These are phyloP conservation scores for Germaria angustata DNA, from an alignment of 2,888 invertebrate genomes.

Conservation along the genomic window DNA sequence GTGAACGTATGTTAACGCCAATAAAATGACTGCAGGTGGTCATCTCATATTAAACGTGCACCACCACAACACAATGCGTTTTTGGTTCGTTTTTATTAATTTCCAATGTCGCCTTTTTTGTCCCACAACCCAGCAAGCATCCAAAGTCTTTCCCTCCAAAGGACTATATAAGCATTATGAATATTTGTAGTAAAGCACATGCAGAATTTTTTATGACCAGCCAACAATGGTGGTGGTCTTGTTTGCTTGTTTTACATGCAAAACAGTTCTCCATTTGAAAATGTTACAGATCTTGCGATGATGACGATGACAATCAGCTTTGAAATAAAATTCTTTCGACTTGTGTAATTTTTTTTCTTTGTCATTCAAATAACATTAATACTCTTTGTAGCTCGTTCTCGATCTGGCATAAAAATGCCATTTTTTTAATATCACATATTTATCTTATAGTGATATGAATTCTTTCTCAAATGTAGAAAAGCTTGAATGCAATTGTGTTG, in stretches of 20 bases:
- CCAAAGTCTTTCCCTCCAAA: background rate
- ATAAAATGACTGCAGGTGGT: constrained; percentile 70
- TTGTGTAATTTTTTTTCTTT: background rate
- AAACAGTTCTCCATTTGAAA: constrained; percentile 22
- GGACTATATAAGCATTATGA: background rate
- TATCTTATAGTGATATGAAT: constrained; percentile 39
- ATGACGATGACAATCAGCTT: constrained; percentile 34
- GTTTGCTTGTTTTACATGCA: constrained; percentile 23
- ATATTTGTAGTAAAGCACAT: too few relatives aligned
- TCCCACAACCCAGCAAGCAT: constrained; percentile 31
- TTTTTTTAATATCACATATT: constrained; percentile 42
- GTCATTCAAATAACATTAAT: constrained; percentile 24
- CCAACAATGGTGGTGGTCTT: constrained; percentile 52
- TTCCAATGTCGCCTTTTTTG: constrained; percentile 40
- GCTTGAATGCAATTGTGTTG: background rate
- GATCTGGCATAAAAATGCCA: constrained; percentile 34
- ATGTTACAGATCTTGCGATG: constrained; percentile 40
- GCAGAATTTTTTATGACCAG: background rate
- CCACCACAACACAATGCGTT: constrained; percentile 51
- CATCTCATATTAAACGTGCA: constrained; percentile 60
- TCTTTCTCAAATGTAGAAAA: background rate
- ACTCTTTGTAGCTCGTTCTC: constrained; percentile 32
- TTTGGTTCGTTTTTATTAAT: constrained; percentile 48
- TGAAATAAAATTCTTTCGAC: constrained; percentile 15
- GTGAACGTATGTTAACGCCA: constrained; percentile 68